Evolutionary conservation across 1,140 invertebrate species (phyloP).

Genomic region (Apis dorsata): DNA sequence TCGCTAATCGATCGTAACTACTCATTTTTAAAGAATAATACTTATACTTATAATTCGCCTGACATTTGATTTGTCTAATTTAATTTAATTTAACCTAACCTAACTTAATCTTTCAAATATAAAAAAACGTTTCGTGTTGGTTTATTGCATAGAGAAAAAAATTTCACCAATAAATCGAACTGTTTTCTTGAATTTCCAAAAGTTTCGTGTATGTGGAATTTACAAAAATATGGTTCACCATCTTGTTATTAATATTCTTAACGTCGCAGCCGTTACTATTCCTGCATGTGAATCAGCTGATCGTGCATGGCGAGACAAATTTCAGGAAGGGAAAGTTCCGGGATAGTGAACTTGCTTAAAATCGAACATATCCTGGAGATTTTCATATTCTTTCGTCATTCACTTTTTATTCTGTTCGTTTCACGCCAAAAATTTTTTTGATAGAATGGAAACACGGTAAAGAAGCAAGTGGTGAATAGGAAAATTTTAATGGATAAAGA

Average conservation of each 20-base stretch:
- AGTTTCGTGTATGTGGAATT: constrained; percentile 1
- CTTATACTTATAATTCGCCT: no score
- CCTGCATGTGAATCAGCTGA: constrained; percentile 53
- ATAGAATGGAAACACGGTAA: background rate
- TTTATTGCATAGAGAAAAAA: background rate
- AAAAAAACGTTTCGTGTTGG: background rate
- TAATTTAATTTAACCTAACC: no score
- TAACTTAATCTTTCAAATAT: no score
- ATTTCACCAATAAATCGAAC: background rate
- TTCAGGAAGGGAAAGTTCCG: constrained; percentile 53
- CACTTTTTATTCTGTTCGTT: background rate
- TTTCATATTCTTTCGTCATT: background rate
- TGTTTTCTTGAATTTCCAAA: background rate
- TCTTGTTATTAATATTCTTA: constrained; percentile 54
- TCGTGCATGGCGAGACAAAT: constrained; percentile 36
- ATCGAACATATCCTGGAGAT: background rate
- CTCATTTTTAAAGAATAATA: no score
- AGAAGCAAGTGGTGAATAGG: background rate
- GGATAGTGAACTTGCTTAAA: constrained; percentile 16
- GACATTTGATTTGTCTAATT: no score
- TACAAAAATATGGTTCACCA: constrained; percentile 35
- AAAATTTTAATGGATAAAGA: no score
- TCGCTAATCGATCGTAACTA: no score
- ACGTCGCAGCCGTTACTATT: background rate
- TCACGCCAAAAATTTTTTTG: background rate